A percentile compares a stretch with the other conserved stretches of the same genome.
These are phyloP conservation scores for Alloplasta piceator DNA, from an alignment of 2,888 invertebrate genomes.

Conservation along the genomic window DNA sequence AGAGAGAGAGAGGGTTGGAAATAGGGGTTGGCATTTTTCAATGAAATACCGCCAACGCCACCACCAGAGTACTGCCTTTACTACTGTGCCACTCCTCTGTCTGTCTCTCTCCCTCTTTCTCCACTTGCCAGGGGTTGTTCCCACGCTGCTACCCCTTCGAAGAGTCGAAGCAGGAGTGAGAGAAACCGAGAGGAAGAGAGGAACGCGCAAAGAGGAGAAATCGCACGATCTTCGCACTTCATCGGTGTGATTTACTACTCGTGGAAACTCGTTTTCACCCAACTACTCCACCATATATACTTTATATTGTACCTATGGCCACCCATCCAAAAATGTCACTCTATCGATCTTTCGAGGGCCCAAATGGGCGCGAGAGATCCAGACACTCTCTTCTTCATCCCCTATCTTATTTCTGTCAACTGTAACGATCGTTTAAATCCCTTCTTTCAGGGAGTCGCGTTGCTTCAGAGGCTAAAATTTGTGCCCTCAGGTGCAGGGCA, in stretches of 20 bases:
- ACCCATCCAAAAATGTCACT: conserved; percentile 43
- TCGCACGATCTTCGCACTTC: conserved; percentile 70
- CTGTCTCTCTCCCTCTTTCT: conserved; percentile 1
- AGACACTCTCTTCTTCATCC: background rate
- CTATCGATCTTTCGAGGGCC: conserved; percentile 43
- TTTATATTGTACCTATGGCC: background rate
- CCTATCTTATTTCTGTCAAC: background rate
- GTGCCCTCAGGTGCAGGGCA: too few relatives aligned
- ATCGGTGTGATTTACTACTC: conserved; percentile 68
- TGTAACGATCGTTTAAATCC: background rate
- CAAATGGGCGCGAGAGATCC: conserved; percentile 15
- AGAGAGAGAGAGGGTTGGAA: conserved; percentile 16
- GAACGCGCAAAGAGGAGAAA: conserved; percentile 63
- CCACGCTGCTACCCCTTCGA: conserved; percentile 2
- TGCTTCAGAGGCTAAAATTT: background rate
- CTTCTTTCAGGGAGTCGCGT: background rate
- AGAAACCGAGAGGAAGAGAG: conserved; percentile 28
- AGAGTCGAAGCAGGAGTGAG: conserved; percentile 12
- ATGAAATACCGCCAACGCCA: conserved; percentile 69
- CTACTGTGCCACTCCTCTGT: conserved; percentile 13
- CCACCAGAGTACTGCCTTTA: conserved; percentile 50
- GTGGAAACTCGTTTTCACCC: conserved; percentile 60
- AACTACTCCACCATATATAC: conserved; percentile 31
- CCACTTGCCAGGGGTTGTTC: conserved; percentile 34
- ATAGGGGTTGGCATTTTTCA: conserved; percentile 70